Percentiles rank a stretch among this genome's conserved stretches.
These are phyloP conservation scores for Psephotus haematonotus DNA, from an alignment of 2,113 vertebrate species.

Conservation along the genomic window DNA sequence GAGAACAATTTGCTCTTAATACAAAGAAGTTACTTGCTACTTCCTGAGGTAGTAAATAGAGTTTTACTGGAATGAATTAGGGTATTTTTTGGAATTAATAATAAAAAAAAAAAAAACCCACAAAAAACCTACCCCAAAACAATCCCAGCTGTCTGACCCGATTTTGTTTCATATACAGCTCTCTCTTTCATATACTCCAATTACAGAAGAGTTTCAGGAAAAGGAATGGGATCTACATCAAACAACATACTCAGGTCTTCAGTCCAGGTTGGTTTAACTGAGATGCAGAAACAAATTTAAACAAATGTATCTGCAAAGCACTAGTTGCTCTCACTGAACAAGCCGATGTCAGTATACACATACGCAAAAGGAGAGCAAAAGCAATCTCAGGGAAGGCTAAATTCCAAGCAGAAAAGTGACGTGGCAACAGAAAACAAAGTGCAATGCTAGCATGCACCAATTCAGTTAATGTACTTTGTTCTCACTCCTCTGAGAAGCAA, in stretches of 20 bases:
- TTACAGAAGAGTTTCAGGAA: not conserved
- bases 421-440: slow-evolving; percentile 54
- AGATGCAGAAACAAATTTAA: not conserved
- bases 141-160: not conserved
- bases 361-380: not conserved
- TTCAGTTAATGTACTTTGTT: slow-evolving; percentile 47
- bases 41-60: not conserved
- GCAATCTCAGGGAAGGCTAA: slow-evolving; percentile 8
- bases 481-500: not conserved
- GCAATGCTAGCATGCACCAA: not conserved
- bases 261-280: not conserved
- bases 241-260: not conserved
- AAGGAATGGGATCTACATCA: not conserved
- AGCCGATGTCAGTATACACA: not conserved
- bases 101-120: not conserved
- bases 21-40: not conserved
- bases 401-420: slow-evolving; percentile 34
- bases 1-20: not conserved
- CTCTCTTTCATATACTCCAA: not conserved
- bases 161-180: not conserved
- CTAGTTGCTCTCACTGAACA: not conserved
- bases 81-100: not conserved
- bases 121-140: not conserved
- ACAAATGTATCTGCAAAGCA: not conserved
- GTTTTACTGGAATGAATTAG: not conserved